phyloP scores from a whole-genome alignment of 2,113 vertebrate genomes.

The Pachycephala philippinensis region DNA sequence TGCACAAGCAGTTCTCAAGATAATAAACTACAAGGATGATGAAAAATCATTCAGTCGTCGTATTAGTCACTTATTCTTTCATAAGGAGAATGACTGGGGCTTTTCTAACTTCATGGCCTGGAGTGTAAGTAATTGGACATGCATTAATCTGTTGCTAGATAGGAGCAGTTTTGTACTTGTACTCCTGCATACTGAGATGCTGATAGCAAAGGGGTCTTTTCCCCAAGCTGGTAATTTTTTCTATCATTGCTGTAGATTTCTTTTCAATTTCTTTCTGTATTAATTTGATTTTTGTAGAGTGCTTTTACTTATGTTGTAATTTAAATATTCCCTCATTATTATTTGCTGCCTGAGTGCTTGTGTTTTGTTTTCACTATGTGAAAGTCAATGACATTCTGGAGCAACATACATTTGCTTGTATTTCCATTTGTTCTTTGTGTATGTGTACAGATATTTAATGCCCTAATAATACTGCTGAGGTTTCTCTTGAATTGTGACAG shows the following conservation, averaged over 20 bases:
- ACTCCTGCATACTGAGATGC: background rate
- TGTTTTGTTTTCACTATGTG: background rate
- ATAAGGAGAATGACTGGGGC: constrained; percentile 99
- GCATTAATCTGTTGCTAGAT: background rate
- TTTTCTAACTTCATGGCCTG: constrained; percentile 99
- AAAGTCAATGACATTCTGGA: background rate
- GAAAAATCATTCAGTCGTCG: constrained; percentile 98
- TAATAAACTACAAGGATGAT: constrained; percentile 98
- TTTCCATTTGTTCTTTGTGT: background rate
- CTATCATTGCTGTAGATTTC: background rate
- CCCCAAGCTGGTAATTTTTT: background rate
- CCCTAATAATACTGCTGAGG: background rate
- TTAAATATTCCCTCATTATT: background rate
- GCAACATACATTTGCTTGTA: background rate
- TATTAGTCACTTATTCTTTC: constrained; percentile 98
- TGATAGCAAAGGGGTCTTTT: background rate
- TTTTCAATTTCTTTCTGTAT: background rate
- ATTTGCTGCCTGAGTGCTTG: background rate
- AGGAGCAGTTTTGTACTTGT: background rate
- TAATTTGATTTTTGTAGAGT: background rate
- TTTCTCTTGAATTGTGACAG: background rate
- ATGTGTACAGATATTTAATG: background rate
- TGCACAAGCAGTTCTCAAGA: constrained; percentile 97
- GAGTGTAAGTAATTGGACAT: constrained; percentile 84
- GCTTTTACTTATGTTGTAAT: background rate